phyloP scores from a whole-genome alignment of 2,888 invertebrate species.

The Desoria tigrina region DNA sequence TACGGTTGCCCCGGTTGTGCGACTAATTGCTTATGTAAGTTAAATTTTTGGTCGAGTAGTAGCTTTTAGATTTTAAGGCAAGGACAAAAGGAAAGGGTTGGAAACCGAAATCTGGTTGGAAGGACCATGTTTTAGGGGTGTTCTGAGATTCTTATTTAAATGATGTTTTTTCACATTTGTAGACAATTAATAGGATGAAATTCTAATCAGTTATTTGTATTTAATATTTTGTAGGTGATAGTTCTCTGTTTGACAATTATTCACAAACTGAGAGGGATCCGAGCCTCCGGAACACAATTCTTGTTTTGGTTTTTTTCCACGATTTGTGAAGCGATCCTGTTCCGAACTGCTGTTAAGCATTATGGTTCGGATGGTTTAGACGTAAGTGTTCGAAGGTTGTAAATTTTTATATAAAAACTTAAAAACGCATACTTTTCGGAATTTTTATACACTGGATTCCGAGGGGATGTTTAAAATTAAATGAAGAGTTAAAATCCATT shows the following conservation, averaged over 20 bases:
- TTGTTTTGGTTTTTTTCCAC: constrained; percentile 83
- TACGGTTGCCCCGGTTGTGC: background rate
- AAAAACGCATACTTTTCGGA: too few species aligned
- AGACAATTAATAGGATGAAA: background rate
- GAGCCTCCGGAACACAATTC: constrained; percentile 87
- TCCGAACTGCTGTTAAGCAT: constrained; percentile 61
- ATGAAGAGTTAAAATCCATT: background rate
- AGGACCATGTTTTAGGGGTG: too few species aligned
- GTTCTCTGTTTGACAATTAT: background rate
- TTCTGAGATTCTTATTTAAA: too few species aligned
- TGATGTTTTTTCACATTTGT: too few species aligned
- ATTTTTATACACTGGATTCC: too few species aligned
- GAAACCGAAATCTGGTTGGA: too few species aligned
- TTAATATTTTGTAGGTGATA: background rate
- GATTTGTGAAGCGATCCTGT: constrained; percentile 72
- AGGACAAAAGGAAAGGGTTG: too few species aligned
- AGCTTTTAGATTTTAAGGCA: background rate
- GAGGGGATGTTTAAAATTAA: too few species aligned
- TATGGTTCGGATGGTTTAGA: constrained; percentile 1
- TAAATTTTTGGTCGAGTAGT: background rate
- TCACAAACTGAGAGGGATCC: constrained; percentile 67
- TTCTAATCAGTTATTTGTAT: background rate
- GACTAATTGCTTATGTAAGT: constrained; percentile 21
- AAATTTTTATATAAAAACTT: too few species aligned
- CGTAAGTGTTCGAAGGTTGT: too few species aligned